These are phyloP conservation scores for Cantharis rustica DNA, from an alignment of 2,888 invertebrate genomes.

Conservation along the genomic window DNA sequence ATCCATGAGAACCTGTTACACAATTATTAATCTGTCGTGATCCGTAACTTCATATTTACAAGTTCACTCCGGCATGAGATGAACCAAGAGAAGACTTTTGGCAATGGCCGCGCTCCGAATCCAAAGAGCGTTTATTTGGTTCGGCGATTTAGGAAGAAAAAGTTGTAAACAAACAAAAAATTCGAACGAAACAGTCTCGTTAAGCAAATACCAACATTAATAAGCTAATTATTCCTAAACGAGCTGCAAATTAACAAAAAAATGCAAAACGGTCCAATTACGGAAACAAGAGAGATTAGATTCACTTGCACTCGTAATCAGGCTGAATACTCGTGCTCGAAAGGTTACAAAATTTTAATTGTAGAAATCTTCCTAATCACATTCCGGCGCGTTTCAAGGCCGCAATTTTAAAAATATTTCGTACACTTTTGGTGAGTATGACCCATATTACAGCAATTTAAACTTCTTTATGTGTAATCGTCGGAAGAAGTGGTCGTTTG, in stretches of 20 bases:
- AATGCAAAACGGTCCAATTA: no score
- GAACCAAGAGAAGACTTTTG: neutral
- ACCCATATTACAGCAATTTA: neutral
- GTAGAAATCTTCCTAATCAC: neutral
- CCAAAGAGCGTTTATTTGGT: neutral
- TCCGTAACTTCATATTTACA: neutral
- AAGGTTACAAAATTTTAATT: neutral
- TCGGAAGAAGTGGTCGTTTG: neutral
- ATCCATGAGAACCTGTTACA: neutral
- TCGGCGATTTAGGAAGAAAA: neutral
- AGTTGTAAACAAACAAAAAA: neutral
- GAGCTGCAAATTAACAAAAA: no score
- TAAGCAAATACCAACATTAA: no score
- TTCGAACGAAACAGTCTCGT: no score
- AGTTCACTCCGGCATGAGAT: neutral
- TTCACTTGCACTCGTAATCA: neutral
- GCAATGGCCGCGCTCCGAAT: neutral
- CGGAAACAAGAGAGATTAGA: neutral
- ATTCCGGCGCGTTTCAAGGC: neutral
- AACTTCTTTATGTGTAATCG: neutral
- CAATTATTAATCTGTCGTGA: neutral
- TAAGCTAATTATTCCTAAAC: no score
- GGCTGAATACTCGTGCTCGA: neutral
- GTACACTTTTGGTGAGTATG: neutral
- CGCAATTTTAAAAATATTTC: neutral